These are phyloP conservation scores for Aviceda leuphotes DNA, from an alignment of 2,797 vertebrate species.

Conservation along the genomic window DNA sequence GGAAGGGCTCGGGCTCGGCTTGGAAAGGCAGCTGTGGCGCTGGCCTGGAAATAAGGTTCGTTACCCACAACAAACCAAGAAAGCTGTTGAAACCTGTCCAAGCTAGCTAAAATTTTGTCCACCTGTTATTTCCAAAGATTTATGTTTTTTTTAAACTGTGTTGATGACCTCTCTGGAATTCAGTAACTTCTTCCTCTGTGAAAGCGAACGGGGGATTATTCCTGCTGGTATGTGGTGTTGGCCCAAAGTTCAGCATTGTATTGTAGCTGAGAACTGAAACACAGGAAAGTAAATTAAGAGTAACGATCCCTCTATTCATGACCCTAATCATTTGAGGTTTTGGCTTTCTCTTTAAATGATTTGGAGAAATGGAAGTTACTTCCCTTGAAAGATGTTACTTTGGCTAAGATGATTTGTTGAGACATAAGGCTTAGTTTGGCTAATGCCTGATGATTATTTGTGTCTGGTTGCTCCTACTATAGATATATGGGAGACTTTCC, in stretches of 20 bases:
- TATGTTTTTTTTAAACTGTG: not conserved
- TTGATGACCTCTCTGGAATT: not conserved
- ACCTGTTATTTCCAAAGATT: not conserved
- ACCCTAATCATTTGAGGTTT: not conserved
- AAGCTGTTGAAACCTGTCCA: not conserved
- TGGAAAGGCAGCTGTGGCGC: not conserved
- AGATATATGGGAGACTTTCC: not conserved
- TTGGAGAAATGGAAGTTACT: not conserved
- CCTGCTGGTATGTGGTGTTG: rapidly evolving
- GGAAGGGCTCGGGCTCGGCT: rapidly evolving
- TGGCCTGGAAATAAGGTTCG: not conserved
- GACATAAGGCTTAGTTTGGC: not conserved
- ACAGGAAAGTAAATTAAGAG: not conserved
- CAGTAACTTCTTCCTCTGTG: not conserved
- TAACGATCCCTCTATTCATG: not conserved
- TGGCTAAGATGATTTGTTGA: not conserved
- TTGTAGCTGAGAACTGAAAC: not conserved
- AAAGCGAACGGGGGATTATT: rapidly evolving
- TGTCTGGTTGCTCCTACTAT: not conserved
- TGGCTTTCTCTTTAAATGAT: not conserved
- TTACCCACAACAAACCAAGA: not conserved
- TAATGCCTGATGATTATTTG: not conserved
- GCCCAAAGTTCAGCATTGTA: not conserved
- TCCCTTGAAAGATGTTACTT: not conserved
- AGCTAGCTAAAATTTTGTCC: not conserved